Conservation (phyloP, 2,888 invertebrate species). For the Elegia similella region DNA sequence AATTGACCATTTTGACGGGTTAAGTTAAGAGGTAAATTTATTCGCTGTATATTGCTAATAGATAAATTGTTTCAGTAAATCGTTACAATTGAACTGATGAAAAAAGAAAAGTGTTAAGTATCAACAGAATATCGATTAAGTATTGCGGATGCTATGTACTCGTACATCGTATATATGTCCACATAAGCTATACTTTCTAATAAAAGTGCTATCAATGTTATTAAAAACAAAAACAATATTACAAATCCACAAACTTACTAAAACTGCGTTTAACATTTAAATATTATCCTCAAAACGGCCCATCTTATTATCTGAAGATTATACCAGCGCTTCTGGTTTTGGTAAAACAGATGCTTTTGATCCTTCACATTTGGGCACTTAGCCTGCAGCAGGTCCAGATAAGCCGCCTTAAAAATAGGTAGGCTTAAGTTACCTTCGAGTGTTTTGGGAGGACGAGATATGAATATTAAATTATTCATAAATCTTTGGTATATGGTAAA, state of each 20-base stretch:
- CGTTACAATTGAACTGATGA: too few species aligned
- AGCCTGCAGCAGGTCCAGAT: slow-evolving; percentile 36
- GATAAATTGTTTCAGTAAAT: too few species aligned
- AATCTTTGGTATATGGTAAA: slow-evolving; percentile 10
- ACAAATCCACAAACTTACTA: background rate
- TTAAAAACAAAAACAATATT: background rate
- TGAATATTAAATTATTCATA: slow-evolving; percentile 22
- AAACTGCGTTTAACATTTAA: background rate
- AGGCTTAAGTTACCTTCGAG: slow-evolving; percentile 39
- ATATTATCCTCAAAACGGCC: background rate
- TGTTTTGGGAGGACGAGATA: slow-evolving; percentile 36
- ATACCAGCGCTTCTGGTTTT: slow-evolving; percentile 20
- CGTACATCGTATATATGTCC: too few species aligned
- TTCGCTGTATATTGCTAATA: too few species aligned
- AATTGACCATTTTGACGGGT: too few species aligned
- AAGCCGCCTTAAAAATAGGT: slow-evolving; percentile 45
- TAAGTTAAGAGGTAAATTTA: too few species aligned
- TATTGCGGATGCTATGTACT: too few species aligned
- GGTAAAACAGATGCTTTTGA: slow-evolving; percentile 29
- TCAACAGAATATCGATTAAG: too few species aligned
- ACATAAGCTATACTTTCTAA: too few species aligned
- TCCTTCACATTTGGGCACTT: slow-evolving; percentile 43
- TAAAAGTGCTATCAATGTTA: too few species aligned
- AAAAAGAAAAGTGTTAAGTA: too few species aligned
- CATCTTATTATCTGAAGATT: slow-evolving; percentile 7